Evolutionary conservation across 2,113 vertebrate genomes (phyloP).

Genomic region (Perca fluviatilis): DNA sequence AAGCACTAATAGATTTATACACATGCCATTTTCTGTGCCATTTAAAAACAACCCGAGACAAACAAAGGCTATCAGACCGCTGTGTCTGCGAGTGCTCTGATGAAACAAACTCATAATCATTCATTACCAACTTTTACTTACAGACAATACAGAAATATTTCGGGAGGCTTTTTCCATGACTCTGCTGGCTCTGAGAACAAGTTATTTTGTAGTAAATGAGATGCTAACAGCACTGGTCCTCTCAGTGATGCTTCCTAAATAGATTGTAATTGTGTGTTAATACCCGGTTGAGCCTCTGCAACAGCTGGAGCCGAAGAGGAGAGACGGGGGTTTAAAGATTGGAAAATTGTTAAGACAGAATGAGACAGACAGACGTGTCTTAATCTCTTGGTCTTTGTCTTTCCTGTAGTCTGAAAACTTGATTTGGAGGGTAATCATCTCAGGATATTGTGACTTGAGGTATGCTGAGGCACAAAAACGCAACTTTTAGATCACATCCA

Average conservation of each 20-base stretch:
- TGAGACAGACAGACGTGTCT: conserved; percentile 6
- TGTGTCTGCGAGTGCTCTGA: background rate
- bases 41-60: conserved; percentile 64
- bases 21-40: conserved; percentile 74
- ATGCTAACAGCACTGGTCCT: conserved; percentile 68
- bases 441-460: conserved; percentile 17
- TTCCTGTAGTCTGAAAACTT: conserved; percentile 13
- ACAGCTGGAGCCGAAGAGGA: conserved; percentile 39
- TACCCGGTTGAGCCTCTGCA: conserved; percentile 46
- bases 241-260: conserved; percentile 75
- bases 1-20: conserved; percentile 64
- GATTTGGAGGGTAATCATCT: conserved; percentile 32
- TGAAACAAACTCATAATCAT: conserved; percentile 57
- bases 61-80: conserved; percentile 57
- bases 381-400: conserved; percentile 35
- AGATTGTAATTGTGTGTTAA: conserved; percentile 75
- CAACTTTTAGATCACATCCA: background rate
- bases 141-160: conserved; percentile 55
- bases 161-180: conserved; percentile 7
- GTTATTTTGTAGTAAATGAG: conserved; percentile 81
- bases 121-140: conserved; percentile 63
- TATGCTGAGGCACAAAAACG: background rate
- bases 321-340: conserved; percentile 6
- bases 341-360: conserved; percentile 30
- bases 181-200: conserved; percentile 53